Conservation (phyloP, 2,888 invertebrate genomes). For the Lapara coniferarum region DNA sequence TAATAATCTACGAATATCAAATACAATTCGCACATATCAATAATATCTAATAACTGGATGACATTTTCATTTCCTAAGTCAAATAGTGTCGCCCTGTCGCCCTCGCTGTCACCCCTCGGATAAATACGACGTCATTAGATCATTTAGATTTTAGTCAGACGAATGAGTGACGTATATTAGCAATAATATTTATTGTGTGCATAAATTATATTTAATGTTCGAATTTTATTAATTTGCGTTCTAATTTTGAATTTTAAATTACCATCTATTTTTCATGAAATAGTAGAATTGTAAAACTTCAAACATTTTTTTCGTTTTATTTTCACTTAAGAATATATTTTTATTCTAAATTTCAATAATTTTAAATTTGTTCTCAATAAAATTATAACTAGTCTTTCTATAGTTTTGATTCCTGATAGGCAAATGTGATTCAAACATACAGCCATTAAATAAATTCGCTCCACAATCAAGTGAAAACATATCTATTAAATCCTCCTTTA, state of each 20-base stretch:
- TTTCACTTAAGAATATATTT: too few species aligned
- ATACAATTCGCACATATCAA: slow-evolving; percentile 57
- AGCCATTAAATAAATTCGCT: neutral
- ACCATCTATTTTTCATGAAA: too few species aligned
- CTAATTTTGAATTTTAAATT: neutral
- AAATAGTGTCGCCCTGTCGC: slow-evolving; percentile 61
- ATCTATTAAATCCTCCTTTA: neutral
- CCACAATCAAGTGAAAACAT: neutral
- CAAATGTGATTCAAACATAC: too few species aligned
- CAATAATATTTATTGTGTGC: neutral
- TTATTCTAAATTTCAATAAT: too few species aligned
- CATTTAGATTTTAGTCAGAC: slow-evolving; percentile 42
- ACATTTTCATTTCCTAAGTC: slow-evolving; percentile 81
- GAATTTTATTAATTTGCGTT: too few species aligned
- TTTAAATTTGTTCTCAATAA: too few species aligned
- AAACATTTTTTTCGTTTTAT: too few species aligned
- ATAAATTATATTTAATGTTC: neutral
- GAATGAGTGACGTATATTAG: slow-evolving; percentile 4
- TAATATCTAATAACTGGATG: slow-evolving; percentile 77
- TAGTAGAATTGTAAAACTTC: too few species aligned
- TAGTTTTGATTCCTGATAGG: too few species aligned
- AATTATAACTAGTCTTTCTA: too few species aligned
- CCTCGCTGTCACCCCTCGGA: slow-evolving; percentile 62
- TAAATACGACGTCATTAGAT: slow-evolving; percentile 54
- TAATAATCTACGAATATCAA: slow-evolving; percentile 26